Evolutionary conservation across 2,113 vertebrate species (phyloP).

Genomic region (Hippocampus abdominalis): DNA sequence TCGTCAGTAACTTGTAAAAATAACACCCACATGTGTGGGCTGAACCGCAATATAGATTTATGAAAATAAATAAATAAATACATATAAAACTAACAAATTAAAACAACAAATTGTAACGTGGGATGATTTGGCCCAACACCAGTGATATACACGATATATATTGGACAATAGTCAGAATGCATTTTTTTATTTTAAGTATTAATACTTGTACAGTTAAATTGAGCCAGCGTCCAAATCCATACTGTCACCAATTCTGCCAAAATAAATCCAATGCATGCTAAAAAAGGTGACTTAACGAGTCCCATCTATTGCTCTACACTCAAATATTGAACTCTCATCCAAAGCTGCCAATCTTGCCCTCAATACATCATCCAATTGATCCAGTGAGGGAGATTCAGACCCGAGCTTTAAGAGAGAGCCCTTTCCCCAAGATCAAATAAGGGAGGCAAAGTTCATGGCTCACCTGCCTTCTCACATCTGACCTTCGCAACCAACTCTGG

Average conservation of each 20-base stretch:
- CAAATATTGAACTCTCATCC: slow-evolving; percentile 59
- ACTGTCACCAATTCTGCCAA: slow-evolving; percentile 24
- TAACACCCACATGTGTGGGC: no score
- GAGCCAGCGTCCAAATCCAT: background rate
- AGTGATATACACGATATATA: no score
- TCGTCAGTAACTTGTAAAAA: no score
- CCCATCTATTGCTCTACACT: slow-evolving; percentile 48
- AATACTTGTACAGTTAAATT: background rate
- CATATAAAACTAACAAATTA: no score
- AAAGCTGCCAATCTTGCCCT: slow-evolving; percentile 37
- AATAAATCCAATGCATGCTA: slow-evolving; percentile 25
- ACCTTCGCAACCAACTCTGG: slow-evolving; percentile 39
- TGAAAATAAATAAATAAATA: no score
- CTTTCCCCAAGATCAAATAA: slow-evolving; percentile 54
- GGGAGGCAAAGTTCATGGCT: slow-evolving; percentile 51
- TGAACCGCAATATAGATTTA: no score
- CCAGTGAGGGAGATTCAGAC: slow-evolving; percentile 50
- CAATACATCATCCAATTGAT: slow-evolving; percentile 69
- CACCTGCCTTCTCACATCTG: slow-evolving; percentile 57
- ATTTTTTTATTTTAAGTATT: no score
- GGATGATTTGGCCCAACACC: no score
- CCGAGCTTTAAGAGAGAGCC: slow-evolving; percentile 47
- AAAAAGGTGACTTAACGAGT: slow-evolving; percentile 37
- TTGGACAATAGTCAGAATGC: no score
- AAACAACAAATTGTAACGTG: no score